A percentile compares a stretch with the other conserved stretches of the same genome.
Evolutionary conservation across 2,888 invertebrate species (phyloP).

Genomic region (Alcis repandata): DNA sequence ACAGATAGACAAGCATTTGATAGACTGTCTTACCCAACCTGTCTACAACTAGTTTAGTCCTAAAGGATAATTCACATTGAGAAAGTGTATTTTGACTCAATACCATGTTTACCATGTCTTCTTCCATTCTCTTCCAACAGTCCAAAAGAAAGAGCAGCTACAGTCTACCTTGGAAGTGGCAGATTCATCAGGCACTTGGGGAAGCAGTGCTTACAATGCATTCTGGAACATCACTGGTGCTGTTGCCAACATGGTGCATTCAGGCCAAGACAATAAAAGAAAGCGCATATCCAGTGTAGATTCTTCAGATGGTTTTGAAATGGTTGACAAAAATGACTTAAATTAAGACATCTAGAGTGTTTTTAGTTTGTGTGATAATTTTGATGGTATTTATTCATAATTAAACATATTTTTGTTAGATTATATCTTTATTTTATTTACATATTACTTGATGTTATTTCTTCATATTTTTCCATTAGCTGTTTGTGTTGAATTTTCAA

Average conservation of each 20-base stretch:
- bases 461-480: slow-evolving; percentile 78
- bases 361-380: slow-evolving; percentile 38
- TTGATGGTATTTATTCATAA: slow-evolving; percentile 42
- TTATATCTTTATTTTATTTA: slow-evolving; percentile 38
- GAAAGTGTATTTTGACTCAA: too few relatives aligned
- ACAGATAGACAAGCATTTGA: too few relatives aligned
- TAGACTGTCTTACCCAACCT: too few relatives aligned
- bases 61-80: too few relatives aligned
- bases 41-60: too few relatives aligned
- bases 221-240: slow-evolving; percentile 74
- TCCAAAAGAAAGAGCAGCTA: slow-evolving; percentile 66
- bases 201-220: slow-evolving; percentile 72
- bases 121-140: slow-evolving; percentile 53
- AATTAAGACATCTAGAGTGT: slow-evolving; percentile 54
- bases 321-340: slow-evolving; percentile 78
- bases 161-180: slow-evolving; percentile 71
- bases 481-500: slow-evolving; percentile 80
- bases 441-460: slow-evolving; percentile 68
- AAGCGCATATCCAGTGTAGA: slow-evolving; percentile 73
- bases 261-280: slow-evolving; percentile 63
- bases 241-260: slow-evolving; percentile 71
- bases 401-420: slow-evolving; percentile 43
- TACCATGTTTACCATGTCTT: too few relatives aligned
- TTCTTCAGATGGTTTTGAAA: slow-evolving; percentile 83
- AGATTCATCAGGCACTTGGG: slow-evolving; percentile 69